Base-by-base conservation (phyloP, 2,888 invertebrate genomes). In the Luperina nickerlii region DNA sequence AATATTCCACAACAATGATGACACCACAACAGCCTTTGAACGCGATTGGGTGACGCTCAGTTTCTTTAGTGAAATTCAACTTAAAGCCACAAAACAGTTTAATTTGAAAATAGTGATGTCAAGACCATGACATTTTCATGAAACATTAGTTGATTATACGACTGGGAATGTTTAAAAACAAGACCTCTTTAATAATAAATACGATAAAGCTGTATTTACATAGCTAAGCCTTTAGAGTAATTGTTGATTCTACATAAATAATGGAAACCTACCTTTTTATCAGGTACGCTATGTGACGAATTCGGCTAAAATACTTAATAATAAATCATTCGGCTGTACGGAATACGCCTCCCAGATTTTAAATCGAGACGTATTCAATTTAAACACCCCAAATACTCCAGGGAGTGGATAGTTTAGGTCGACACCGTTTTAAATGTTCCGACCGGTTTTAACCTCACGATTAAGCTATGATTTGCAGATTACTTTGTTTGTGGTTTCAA, bases 341-440 rank as follows among this genome's bases (percentile, higher is more conserved):
- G 65, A 48, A 0, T n/a, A 69, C 42, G 38, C 51, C 45, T 72
- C 6, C 24, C 20, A 38, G 24, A 75, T 79, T 81, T 88, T 78
- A 78, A 78, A 79, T 73, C 32, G 51, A 60, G 32, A n/a, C 63
- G 83, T 83, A 87, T 72, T 83, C 79, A 82, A 83, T 78, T 83
- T 80, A 63, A 68, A 74, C 62, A 79, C 72, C 74, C 45, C n/a
- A 74, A 88, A 80, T 65, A 32, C 78, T 68, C 38, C 51, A 57
- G 51, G 20, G 79, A 79, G 79, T 67, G 68, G 24, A 73, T 76
- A 79, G 79, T 86, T 87, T 70, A 84, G 84, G n/a, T 78, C 24
- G 70, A 79, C 87, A 87, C 79, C 63, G 74, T 87, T 86, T 87
- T 81, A 81, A 83, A 81, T 72, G 51, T 70, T 73, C 62, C 62